These are phyloP conservation scores for Pseudomyrmex dendroicus DNA, from an alignment of 1,140 invertebrate species.

Conservation along the genomic window DNA sequence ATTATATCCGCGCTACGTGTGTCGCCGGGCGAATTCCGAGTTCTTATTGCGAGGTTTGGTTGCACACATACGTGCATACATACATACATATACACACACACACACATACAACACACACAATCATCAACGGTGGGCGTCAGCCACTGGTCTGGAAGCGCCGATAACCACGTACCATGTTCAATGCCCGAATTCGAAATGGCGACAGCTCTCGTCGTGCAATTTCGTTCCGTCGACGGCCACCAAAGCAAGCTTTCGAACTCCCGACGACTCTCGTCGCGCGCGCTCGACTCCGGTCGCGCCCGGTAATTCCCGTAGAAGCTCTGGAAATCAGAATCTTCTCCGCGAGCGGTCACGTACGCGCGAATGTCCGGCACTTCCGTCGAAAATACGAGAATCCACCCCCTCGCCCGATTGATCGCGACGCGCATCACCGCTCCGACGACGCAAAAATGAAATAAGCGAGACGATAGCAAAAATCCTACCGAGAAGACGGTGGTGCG, in stretches of 20 bases:
- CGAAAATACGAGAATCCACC: conserved; percentile 32
- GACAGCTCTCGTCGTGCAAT: conserved; percentile 48
- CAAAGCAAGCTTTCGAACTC: conserved; percentile 23
- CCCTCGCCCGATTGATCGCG: not conserved
- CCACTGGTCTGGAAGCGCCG: conserved; percentile 69
- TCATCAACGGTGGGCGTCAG: conserved; percentile 22
- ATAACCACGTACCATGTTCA: conserved; percentile 71
- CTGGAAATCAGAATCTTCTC: conserved; percentile 49
- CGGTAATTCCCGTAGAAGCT: conserved; percentile 13
- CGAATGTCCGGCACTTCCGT: conserved; percentile 18
- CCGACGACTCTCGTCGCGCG: not conserved
- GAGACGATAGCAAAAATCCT: not conserved
- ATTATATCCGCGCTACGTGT: conserved; percentile 49
- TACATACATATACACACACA: conserved; percentile 7
- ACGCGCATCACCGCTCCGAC: not conserved
- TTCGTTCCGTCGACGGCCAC: conserved; percentile 27
- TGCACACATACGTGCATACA: conserved; percentile 8
- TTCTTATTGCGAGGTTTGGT: conserved; percentile 31
- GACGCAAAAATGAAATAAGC: conserved; percentile 9
- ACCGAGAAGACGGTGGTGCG: not conserved
- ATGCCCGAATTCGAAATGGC: conserved; percentile 67
- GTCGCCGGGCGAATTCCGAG: conserved; percentile 34
- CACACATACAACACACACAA: not conserved
- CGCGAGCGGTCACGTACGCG: conserved; percentile 58
- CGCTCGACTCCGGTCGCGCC: not conserved